Conservation (phyloP, 2,888 invertebrate species). For the Cerastis rubricosa region DNA sequence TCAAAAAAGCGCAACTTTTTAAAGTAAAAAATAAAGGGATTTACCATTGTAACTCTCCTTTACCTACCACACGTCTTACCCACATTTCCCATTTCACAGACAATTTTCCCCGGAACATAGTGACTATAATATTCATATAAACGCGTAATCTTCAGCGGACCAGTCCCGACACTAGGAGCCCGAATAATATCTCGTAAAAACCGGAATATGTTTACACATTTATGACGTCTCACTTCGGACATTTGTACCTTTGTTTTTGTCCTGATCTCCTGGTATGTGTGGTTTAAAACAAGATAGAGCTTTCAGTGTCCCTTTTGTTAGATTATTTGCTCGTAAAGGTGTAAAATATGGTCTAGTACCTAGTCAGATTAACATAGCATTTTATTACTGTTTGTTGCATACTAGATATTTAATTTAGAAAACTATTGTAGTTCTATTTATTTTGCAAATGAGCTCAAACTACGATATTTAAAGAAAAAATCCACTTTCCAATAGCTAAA, state of each 20-base stretch:
- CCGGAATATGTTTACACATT: conserved; percentile 77
- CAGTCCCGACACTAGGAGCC: conserved; percentile 55
- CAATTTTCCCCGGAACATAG: conserved; percentile 41
- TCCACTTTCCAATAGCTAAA: conserved; percentile 11
- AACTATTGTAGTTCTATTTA: background rate
- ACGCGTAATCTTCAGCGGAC: conserved; percentile 66
- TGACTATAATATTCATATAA: conserved; percentile 60
- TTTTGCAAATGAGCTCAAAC: background rate
- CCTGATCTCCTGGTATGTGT: conserved; percentile 20
- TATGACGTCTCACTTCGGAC: conserved; percentile 71
- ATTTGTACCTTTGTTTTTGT: conserved; percentile 60
- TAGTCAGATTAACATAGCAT: background rate
- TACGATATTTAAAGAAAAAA: background rate
- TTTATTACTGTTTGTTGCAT: background rate
- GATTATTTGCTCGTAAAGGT: conserved; percentile 32
- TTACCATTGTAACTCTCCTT: background rate
- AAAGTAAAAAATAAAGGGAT: background rate
- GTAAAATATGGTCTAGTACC: conserved; percentile 20
- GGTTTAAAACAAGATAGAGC: conserved; percentile 29
- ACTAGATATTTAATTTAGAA: background rate
- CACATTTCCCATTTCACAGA: conserved; percentile 31
- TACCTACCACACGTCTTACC: background rate
- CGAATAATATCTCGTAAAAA: conserved; percentile 79
- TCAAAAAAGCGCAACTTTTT: background rate
- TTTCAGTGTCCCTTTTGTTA: conserved; percentile 38